These are phyloP conservation scores for Orthosia incerta DNA, from an alignment of 2,888 invertebrate species.

Conservation along the genomic window DNA sequence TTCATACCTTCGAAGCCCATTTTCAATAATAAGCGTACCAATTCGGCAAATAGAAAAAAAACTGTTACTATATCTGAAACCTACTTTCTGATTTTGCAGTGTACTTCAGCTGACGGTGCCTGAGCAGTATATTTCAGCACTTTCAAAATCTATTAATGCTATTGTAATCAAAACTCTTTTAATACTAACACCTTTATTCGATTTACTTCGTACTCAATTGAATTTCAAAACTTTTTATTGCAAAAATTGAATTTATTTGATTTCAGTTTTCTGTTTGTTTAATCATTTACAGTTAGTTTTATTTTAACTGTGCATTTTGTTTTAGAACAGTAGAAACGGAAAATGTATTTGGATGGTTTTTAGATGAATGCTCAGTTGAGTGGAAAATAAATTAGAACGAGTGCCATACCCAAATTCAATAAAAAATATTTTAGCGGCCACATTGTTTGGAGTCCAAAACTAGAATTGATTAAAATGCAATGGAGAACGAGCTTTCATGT, in stretches of 20 bases:
- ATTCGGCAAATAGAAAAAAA: not conserved
- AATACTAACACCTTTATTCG: slow-evolving; percentile 10
- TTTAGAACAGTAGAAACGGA: not conserved
- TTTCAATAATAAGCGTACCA: not conserved
- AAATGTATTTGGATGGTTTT: not conserved
- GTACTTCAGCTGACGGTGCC: not conserved
- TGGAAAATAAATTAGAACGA: too few relatives aligned
- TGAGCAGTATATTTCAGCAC: not conserved
- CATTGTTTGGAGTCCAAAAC: not conserved
- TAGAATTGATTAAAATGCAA: too few relatives aligned
- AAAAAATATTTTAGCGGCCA: too few relatives aligned
- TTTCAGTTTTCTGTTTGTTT: slow-evolving; percentile 26
- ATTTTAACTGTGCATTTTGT: not conserved
- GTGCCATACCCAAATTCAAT: not conserved
- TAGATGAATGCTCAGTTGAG: not conserved
- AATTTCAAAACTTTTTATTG: slow-evolving; percentile 12
- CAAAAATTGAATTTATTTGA: slow-evolving; percentile 23
- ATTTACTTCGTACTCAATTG: slow-evolving; percentile 9
- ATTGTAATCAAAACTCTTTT: slow-evolving; percentile 21
- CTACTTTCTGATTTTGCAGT: not conserved
- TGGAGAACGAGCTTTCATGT: not conserved
- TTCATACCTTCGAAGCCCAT: not conserved
- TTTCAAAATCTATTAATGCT: slow-evolving; percentile 1
- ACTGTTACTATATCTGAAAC: not conserved
- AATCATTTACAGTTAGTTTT: slow-evolving; percentile 8